Conservation (phyloP, 2,113 vertebrate species). For the Percopsis transmontana region DNA sequence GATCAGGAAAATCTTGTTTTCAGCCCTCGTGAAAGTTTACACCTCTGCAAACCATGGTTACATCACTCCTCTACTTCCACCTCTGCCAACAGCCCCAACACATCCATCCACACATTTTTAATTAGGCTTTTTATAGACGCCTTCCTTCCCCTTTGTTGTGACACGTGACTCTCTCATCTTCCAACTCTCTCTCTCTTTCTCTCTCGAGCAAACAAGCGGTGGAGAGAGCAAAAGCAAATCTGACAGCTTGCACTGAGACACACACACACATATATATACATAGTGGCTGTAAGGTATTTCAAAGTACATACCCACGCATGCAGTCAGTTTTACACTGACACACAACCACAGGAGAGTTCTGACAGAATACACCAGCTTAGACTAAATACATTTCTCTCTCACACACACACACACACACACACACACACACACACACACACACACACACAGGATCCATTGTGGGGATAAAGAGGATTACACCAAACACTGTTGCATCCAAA, state of each 20-base stretch:
- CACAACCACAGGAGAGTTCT: slow-evolving; percentile 35
- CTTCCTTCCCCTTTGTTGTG: slow-evolving; percentile 41
- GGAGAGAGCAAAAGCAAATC: slow-evolving; percentile 22
- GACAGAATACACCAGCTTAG: slow-evolving; percentile 38
- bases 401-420: slow-evolving; percentile 24
- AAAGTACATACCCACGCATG: slow-evolving; percentile 24
- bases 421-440: slow-evolving; percentile 8
- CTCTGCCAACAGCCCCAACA: slow-evolving; percentile 31
- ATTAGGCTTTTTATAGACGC: slow-evolving; percentile 71
- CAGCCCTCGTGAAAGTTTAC: slow-evolving; percentile 31
- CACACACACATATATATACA: slow-evolving; percentile 22
- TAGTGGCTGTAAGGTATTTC: slow-evolving; percentile 19
- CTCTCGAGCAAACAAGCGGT: slow-evolving; percentile 23
- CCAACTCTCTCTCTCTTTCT: neutral
- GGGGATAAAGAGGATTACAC: slow-evolving; percentile 6
- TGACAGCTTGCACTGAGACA: slow-evolving; percentile 31
- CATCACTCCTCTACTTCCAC: slow-evolving; percentile 53
- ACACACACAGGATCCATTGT: no score
- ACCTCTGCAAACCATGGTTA: slow-evolving; percentile 51
- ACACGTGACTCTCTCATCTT: slow-evolving; percentile 31
- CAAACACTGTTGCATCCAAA: no score
- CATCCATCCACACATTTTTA: slow-evolving; percentile 66
- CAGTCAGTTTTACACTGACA: slow-evolving; percentile 28
- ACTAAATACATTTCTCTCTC: slow-evolving; percentile 40
- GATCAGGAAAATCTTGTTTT: neutral